These are phyloP conservation scores for Clivina fossor DNA, from an alignment of 2,888 invertebrate species.

Conservation along the genomic window DNA sequence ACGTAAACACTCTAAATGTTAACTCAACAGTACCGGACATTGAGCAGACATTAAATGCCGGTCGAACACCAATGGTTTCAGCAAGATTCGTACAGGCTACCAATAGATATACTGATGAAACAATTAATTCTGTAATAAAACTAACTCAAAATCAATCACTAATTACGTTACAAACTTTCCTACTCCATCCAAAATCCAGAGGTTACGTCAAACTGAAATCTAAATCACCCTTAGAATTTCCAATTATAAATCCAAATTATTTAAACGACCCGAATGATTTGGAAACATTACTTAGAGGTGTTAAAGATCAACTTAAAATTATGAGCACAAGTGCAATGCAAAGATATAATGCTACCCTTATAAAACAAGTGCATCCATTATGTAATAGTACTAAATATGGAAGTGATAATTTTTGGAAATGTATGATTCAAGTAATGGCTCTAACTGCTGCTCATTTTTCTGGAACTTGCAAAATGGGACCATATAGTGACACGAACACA, in stretches of 20 bases:
- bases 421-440: constrained; percentile 59
- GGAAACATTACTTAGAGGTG: constrained; percentile 56
- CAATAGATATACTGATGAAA: constrained; percentile 42
- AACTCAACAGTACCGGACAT: constrained; percentile 42
- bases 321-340: background rate
- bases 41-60: constrained; percentile 40
- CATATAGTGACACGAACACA: constrained; percentile 45
- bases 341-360: background rate
- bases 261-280: constrained; percentile 51
- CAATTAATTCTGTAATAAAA: constrained; percentile 35
- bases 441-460: constrained; percentile 67
- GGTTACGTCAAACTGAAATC: constrained; percentile 56
- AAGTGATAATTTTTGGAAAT: constrained; percentile 58
- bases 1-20: constrained; percentile 35
- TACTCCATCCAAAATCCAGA: constrained; percentile 57
- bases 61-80: background rate
- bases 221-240: constrained; percentile 59
- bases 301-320: constrained; percentile 48
- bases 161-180: constrained; percentile 53
- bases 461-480: constrained; percentile 71
- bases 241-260: constrained; percentile 62
- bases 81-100: constrained; percentile 38
- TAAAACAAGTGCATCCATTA: background rate
- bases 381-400: constrained; percentile 40
- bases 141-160: constrained; percentile 6